Conservation (phyloP, 2,888 invertebrate species). For the Frankliniella intonsa region DNA sequence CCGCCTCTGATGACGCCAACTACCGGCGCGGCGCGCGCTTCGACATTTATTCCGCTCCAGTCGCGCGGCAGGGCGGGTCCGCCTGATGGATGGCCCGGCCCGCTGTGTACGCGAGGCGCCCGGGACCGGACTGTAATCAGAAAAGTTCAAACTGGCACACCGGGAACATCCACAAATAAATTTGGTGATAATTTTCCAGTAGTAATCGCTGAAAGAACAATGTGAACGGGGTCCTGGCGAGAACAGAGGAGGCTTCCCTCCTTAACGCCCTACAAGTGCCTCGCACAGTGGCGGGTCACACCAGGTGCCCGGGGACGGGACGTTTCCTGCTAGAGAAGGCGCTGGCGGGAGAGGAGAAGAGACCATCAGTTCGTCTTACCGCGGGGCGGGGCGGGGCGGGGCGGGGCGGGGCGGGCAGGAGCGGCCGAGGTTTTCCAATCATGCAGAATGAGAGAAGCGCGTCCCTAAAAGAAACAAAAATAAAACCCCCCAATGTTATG, state of each 20-base stretch:
- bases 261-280: too few species aligned
- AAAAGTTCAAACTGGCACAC: too few species aligned
- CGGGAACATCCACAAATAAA: too few species aligned
- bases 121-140: too few species aligned
- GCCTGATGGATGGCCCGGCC: neutral
- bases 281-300: neutral
- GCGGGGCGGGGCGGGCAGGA: neutral
- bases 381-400: too few species aligned
- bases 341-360: too few species aligned
- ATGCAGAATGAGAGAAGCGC: conserved; percentile 11
- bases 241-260: too few species aligned
- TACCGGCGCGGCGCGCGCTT: neutral
- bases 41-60: neutral
- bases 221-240: too few species aligned
- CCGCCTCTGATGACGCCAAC: neutral
- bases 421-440: conserved; percentile 7
- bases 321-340: neutral
- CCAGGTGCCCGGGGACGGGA: neutral
- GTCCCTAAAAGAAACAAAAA: conserved; percentile 12
- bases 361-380: neutral
- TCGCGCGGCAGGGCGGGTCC: neutral
- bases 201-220: too few species aligned
- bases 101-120: too few species aligned
- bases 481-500: conserved; percentile 13
- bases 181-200: too few species aligned